Evolutionary conservation across 2,888 invertebrate genomes (phyloP), one percentile per base, ranked within the genome.

Genomic region (Nemoura dubitans): DNA sequence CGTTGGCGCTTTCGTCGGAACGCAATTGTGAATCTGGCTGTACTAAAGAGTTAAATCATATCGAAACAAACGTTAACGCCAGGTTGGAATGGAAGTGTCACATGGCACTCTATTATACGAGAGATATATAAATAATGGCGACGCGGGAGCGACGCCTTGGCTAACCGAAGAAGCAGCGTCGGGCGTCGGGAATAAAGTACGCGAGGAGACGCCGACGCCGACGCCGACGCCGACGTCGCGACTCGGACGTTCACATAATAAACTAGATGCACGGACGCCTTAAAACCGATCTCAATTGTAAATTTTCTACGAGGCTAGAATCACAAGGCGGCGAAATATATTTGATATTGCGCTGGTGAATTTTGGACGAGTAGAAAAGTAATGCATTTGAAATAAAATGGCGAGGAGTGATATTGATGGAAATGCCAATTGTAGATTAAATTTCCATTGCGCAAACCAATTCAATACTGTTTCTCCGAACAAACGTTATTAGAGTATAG

Each of bases 51-150:
- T 84, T 84, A 84, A 84, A 84, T 84, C 84, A 84, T 10, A 84
- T 84, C 84, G 84, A 76, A 84, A 84, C 76, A 84, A 59, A 84
- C 84, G 84, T 84, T 59, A 84, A 76, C 43, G 27, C 84, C n/a
- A 84, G 59, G 76, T 84, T 84, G 84, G 84, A 84, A 84, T 84
- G 84, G 84, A 84, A 84, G 29, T 84, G 84, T 84, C 84, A 84
- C 43, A 84, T 84, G 84, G 76, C 76, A 84, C 84, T 84, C 84
- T 76, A 84, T 84, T 84, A 84, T 27, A 29, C 5, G 0, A 84
- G 84, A 29, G 43, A 84, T 84, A 84, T 59, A 84, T 84, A 84
- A 84, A 84, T 84, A 84, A 84, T 27, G 81, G 81, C 28, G 81
- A n/a, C 0, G 78, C 26, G 5, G 28, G 26, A 14, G 78, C 27